Evolutionary conservation across 2,888 invertebrate species (phyloP).

Genomic region (Noctuana brunneofusca): DNA sequence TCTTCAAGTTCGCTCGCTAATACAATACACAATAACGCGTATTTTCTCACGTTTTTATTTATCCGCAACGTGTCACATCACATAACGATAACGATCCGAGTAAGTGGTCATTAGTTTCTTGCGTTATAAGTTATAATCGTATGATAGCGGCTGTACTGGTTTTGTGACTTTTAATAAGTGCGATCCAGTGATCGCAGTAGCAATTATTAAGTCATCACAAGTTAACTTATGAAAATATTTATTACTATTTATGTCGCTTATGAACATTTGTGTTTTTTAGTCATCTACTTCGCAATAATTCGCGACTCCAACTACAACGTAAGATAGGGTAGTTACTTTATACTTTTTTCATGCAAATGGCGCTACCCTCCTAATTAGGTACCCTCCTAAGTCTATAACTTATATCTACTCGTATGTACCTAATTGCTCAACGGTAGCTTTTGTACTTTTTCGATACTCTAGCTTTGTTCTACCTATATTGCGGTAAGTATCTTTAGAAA

Average conservation of each 20-base stretch:
- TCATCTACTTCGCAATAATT: too few species aligned
- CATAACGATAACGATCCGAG: conserved; percentile 35
- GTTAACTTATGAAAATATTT: background rate
- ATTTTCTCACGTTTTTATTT: conserved; percentile 51
- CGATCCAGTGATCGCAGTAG: background rate
- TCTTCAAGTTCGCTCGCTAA: conserved; percentile 30
- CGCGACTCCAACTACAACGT: too few species aligned
- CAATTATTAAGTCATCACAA: background rate
- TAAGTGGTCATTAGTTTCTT: conserved; percentile 36
- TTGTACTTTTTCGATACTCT: too few species aligned
- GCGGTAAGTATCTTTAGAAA: too few species aligned
- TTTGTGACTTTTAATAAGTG: conserved; percentile 9
- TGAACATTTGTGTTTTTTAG: background rate
- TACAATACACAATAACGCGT: conserved; percentile 44
- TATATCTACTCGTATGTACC: too few species aligned
- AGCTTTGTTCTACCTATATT: too few species aligned
- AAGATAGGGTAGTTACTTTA: too few species aligned
- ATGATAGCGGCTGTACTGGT: conserved; percentile 8
- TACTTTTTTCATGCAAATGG: too few species aligned
- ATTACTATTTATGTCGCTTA: background rate
- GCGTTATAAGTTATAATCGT: conserved; percentile 9
- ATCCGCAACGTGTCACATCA: conserved; percentile 33
- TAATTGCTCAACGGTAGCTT: too few species aligned
- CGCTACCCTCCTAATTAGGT: too few species aligned
- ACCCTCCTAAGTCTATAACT: too few species aligned